phyloP scores from a whole-genome alignment of 2,113 vertebrate species.

The Engystomops pustulosus region DNA sequence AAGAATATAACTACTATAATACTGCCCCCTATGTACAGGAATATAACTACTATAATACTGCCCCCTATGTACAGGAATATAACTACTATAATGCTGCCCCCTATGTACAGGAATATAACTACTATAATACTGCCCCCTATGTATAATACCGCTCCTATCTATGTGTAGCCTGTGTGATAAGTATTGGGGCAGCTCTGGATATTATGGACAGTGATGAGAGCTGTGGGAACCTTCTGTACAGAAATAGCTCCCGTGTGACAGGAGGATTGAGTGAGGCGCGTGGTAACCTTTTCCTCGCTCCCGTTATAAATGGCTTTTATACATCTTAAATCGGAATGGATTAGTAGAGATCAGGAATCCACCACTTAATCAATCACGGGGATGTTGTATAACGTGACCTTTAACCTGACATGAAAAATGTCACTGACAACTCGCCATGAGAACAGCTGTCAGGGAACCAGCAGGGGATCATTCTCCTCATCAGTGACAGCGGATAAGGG shows the following conservation, averaged over 20 bases:
- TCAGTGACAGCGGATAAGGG: too few species aligned
- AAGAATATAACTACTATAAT: too few species aligned
- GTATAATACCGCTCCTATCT: too few species aligned
- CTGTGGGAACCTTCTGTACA: neutral
- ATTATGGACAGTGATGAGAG: neutral
- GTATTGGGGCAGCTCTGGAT: too few species aligned
- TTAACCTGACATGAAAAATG: conserved; percentile 1
- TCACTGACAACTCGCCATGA: neutral
- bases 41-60: too few species aligned
- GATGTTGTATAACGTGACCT: neutral
- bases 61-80: too few species aligned
- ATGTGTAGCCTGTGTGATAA: too few species aligned
- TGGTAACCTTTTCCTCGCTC: neutral
- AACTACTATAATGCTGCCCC: too few species aligned
- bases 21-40: too few species aligned
- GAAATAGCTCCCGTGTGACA: neutral
- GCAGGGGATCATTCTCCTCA: too few species aligned
- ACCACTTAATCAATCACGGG: neutral
- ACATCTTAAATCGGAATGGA: neutral
- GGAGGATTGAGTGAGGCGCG: neutral
- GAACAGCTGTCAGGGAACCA: neutral
- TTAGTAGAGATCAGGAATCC: conserved; percentile 6
- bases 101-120: too few species aligned
- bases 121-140: too few species aligned
- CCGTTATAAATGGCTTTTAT: neutral